These are phyloP conservation scores for Probosciger aterrimus DNA, from an alignment of 2,113 vertebrate species.

Conservation along the genomic window DNA sequence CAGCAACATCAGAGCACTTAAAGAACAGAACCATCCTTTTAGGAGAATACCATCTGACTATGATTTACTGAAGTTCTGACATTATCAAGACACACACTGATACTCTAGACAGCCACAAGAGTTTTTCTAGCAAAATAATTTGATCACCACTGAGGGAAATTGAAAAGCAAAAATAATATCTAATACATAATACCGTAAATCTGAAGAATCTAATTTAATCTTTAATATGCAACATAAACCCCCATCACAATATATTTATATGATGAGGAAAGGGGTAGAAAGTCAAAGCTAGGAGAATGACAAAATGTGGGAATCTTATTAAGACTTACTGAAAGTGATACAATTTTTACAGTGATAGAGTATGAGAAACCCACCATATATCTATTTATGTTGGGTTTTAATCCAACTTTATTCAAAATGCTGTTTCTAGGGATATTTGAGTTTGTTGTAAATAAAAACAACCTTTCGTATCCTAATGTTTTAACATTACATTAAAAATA, in stretches of 20 bases:
- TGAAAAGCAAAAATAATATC: not conserved
- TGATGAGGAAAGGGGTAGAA: not conserved
- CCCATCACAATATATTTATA: not conserved
- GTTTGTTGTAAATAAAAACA: not conserved
- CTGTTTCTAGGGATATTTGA: not conserved
- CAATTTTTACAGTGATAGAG: not conserved
- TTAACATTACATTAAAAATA: not conserved
- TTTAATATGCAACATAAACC: not conserved
- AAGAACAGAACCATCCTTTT: not conserved
- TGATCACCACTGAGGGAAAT: not conserved
- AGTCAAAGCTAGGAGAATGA: not conserved
- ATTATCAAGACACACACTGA: not conserved
- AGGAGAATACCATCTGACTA: not conserved
- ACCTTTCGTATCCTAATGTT: not conserved
- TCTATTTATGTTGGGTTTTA: not conserved
- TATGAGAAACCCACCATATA: not conserved
- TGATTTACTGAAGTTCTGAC: not conserved
- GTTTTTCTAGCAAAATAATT: not conserved
- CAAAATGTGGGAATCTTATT: not conserved
- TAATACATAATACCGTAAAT: not conserved
- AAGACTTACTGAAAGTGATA: not conserved
- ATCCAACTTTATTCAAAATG: not conserved
- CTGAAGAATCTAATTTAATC: not conserved
- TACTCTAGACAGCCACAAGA: not conserved
- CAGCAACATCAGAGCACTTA: not conserved